Conservation (phyloP, 92 coral and sea anemone genomes). For the Phenganax marumi region DNA sequence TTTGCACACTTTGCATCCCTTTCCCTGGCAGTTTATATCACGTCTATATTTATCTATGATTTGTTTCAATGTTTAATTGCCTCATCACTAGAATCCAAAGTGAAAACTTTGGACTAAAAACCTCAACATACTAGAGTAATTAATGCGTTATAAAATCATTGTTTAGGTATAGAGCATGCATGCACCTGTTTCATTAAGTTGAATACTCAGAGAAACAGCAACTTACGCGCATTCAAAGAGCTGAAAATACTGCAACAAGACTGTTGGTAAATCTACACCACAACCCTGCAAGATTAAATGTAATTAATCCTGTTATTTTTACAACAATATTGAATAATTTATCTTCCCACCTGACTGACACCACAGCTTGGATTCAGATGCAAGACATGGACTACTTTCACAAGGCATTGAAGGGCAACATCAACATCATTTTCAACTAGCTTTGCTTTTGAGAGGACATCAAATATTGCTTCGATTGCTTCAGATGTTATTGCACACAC, state of each 20-base stretch:
- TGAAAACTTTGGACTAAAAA: no score
- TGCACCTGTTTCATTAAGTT: no score
- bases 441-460: not conserved
- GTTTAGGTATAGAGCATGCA: no score
- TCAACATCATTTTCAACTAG: not conserved
- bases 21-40: no score
- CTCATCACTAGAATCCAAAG: no score
- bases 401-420: constrained; percentile 31
- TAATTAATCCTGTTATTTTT: not conserved
- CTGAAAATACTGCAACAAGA: constrained; percentile 28
- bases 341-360: constrained; percentile 11
- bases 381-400: constrained; percentile 29
- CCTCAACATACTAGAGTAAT: no score
- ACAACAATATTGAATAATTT: not conserved
- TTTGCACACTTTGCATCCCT: no score
- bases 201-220: no score
- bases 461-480: constrained; percentile 20
- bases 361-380: constrained; percentile 8
- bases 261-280: constrained; percentile 32
- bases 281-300: constrained; percentile 8
- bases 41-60: no score
- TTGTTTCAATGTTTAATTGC: no score
- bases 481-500: constrained; percentile 21
- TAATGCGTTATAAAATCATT: no score
- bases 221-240: constrained; percentile 37